A percentile compares a stretch with the other conserved stretches of the same genome.
phyloP scores from a whole-genome alignment of 1,140 invertebrate species.

The Pollicipes pollicipes region DNA sequence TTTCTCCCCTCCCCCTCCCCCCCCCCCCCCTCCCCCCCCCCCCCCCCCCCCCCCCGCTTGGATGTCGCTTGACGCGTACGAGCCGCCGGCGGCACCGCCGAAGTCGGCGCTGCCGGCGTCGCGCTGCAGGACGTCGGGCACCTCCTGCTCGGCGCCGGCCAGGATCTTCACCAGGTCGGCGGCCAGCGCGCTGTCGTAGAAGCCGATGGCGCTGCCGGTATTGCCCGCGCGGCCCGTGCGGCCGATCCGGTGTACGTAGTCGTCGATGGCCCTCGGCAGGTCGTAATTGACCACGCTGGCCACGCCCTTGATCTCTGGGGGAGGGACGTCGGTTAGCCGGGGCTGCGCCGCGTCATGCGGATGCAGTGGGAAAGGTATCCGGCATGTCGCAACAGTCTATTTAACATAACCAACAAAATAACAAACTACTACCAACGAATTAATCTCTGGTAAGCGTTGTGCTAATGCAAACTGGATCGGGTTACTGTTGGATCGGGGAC shows the following conservation, averaged over 20 bases:
- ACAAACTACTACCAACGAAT: no score
- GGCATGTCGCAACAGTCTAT: no score
- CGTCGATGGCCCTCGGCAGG: conserved; percentile 65
- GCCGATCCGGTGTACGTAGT: conserved; percentile 88
- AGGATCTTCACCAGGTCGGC: conserved; percentile 51
- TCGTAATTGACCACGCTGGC: conserved; percentile 82
- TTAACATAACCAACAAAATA: no score
- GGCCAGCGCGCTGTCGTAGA: conserved; percentile 48
- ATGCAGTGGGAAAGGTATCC: no score
- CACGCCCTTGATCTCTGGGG: conserved; percentile 34
- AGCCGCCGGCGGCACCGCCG: conserved; percentile 12
- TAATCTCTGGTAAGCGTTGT: no score
- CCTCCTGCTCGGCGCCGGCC: conserved; percentile 28
- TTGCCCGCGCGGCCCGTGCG: conserved; percentile 85
- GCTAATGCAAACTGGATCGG: no score
- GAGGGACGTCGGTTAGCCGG: background rate
- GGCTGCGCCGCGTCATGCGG: no score
- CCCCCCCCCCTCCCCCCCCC: no score
- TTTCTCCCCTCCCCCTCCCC: no score
- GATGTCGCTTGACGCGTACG: background rate
- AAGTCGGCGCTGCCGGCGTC: conserved; percentile 16
- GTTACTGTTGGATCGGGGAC: no score
- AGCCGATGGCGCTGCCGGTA: conserved; percentile 66
- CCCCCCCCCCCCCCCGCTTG: no score
- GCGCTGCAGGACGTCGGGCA: conserved; percentile 28